Percentiles rank a stretch among this genome's conserved stretches.
Evolutionary conservation across 2,113 vertebrate genomes (phyloP).

Genomic region (Crotalus horridus): DNA sequence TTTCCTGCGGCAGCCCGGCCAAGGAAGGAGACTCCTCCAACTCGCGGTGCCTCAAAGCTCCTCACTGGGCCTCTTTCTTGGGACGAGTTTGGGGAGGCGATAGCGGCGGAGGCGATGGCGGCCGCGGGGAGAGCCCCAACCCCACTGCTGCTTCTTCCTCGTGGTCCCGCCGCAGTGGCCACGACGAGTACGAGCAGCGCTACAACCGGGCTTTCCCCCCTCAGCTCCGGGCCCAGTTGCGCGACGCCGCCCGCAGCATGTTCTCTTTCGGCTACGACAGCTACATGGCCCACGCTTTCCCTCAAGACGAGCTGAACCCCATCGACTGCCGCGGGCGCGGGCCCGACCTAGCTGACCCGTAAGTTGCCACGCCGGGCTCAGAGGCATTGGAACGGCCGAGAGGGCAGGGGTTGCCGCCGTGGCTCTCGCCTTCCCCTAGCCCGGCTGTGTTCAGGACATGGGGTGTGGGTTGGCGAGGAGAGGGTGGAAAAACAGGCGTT

Average conservation of each 20-base stretch:
- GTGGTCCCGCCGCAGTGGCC: slow-evolving; percentile 51
- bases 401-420: neutral
- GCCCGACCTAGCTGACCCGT: slow-evolving; percentile 90
- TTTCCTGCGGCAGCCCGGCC: slow-evolving; percentile 8
- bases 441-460: neutral
- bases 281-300: slow-evolving; percentile 96
- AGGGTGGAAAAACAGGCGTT: neutral
- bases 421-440: neutral
- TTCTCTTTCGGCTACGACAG: slow-evolving; percentile 95
- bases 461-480: neutral
- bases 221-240: slow-evolving; percentile 81
- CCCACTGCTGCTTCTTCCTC: slow-evolving; percentile 26
- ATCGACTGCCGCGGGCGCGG: slow-evolving; percentile 91
- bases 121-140: slow-evolving; percentile 55
- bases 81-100: neutral
- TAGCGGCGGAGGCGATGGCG: slow-evolving; percentile 43
- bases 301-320: slow-evolving; percentile 93
- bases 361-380: slow-evolving; percentile 61
- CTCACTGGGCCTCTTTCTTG: slow-evolving; percentile 21
- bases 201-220: slow-evolving; percentile 85
- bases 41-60: neutral
- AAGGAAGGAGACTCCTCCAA: neutral
- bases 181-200: slow-evolving; percentile 83
- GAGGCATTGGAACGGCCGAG: neutral
- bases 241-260: slow-evolving; percentile 88